These are phyloP conservation scores for Phorcus lineatus DNA, from an alignment of 2,888 invertebrate species.

Conservation along the genomic window DNA sequence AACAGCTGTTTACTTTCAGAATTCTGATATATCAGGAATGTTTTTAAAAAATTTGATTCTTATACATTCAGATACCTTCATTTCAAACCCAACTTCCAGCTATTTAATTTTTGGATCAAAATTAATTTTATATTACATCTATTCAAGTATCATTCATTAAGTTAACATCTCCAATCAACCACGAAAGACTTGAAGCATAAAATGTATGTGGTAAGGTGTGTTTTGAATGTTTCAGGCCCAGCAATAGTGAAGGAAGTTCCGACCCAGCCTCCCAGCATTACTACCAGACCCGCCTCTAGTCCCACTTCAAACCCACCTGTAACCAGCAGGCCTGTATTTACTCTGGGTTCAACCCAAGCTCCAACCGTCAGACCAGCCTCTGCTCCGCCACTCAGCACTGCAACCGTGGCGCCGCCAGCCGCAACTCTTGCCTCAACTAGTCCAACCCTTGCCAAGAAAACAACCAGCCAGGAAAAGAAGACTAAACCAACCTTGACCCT, in stretches of 20 bases:
- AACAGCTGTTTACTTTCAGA: too few relatives aligned
- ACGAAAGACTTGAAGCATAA: too few relatives aligned
- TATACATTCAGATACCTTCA: too few relatives aligned
- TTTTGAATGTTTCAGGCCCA: background rate
- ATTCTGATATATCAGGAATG: too few relatives aligned
- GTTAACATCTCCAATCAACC: too few relatives aligned
- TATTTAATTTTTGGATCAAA: too few relatives aligned
- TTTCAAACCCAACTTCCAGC: too few relatives aligned
- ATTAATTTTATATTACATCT: too few relatives aligned
- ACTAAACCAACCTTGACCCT: background rate
- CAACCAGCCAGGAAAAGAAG: background rate
- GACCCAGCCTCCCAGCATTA: background rate
- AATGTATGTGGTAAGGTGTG: too few relatives aligned
- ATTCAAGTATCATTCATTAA: too few relatives aligned
- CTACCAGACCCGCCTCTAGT: constrained; percentile 24
- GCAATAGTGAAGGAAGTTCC: background rate
- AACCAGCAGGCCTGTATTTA: background rate
- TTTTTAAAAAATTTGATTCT: too few relatives aligned
- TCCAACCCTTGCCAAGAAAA: background rate
- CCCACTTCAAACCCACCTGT: background rate
- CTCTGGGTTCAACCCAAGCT: background rate
- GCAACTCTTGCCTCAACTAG: background rate
- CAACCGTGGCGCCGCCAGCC: background rate
- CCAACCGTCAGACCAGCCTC: constrained; percentile 15
- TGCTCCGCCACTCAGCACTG: constrained; percentile 1